Evolutionary conservation across 2,113 vertebrate genomes (phyloP).

Genomic region (Typhlomys cinereus): DNA sequence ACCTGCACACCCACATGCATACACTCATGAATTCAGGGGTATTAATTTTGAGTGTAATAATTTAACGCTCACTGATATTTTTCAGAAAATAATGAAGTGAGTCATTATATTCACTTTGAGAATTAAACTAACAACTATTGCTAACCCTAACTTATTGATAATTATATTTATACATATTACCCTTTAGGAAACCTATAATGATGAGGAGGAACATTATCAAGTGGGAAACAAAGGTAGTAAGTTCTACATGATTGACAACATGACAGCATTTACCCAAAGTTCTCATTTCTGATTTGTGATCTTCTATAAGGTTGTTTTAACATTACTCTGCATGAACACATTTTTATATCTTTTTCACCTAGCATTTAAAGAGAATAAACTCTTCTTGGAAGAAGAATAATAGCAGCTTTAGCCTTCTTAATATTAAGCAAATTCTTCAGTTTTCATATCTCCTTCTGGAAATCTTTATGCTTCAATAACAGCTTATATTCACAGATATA

Average conservation of each 20-base stretch:
- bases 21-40: neutral
- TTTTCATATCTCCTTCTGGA: neutral
- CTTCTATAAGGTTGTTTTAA: slow-evolving; percentile 56
- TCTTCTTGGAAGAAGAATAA: neutral
- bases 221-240: slow-evolving; percentile 48
- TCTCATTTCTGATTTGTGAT: slow-evolving; percentile 47
- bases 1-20: neutral
- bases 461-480: neutral
- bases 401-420: neutral
- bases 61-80: neutral
- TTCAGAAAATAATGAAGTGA: neutral
- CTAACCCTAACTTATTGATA: slow-evolving; percentile 25
- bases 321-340: slow-evolving; percentile 40
- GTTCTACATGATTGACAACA: slow-evolving; percentile 45
- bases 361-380: slow-evolving; percentile 2
- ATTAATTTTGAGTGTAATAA: neutral
- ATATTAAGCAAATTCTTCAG: too few species aligned
- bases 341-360: slow-evolving; percentile 52
- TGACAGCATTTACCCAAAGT: slow-evolving; percentile 62
- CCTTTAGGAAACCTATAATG: slow-evolving; percentile 27
- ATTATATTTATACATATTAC: slow-evolving; percentile 35
- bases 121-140: slow-evolving; percentile 44
- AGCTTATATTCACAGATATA: neutral
- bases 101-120: neutral
- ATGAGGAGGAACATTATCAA: slow-evolving; percentile 61